Conservation (phyloP, 2,888 invertebrate species). For the Anagyrus pseudococci region DNA sequence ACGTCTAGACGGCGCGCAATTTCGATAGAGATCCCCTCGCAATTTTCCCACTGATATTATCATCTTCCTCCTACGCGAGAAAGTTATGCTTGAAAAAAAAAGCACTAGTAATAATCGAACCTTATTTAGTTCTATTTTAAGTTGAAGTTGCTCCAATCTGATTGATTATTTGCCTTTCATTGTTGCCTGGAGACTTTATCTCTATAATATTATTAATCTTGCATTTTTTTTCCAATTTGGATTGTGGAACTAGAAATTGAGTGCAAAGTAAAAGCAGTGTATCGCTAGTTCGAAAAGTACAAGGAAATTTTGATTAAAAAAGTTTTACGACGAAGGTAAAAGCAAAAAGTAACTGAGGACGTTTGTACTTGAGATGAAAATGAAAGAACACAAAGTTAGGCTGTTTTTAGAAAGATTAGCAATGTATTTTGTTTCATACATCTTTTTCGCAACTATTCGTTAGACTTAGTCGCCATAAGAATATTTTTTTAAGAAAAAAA, state of each 20-base stretch:
- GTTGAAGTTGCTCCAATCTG: too few species aligned
- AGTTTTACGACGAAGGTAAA: not conserved
- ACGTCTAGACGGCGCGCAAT: not conserved
- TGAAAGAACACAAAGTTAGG: not conserved
- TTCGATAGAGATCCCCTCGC: not conserved
- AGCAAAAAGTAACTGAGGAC: not conserved
- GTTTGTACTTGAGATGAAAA: not conserved
- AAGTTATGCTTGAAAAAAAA: not conserved
- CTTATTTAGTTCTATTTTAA: too few species aligned
- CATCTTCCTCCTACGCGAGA: not conserved
- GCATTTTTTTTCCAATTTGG: not conserved
- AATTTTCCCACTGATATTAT: not conserved
- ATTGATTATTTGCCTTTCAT: not conserved
- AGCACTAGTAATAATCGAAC: not conserved
- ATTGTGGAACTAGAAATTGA: not conserved
- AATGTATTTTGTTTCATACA: conserved; percentile 34
- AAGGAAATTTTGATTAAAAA: not conserved
- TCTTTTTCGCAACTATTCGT: conserved; percentile 26
- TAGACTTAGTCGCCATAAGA: conserved; percentile 27
- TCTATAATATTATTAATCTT: too few species aligned
- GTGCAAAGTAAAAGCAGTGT: conserved; percentile 10
- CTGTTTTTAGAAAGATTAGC: conserved; percentile 36
- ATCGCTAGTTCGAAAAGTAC: not conserved
- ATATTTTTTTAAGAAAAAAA: conserved; percentile 25
- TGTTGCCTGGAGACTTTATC: too few species aligned